Evolutionary conservation across 2,888 invertebrate genomes (phyloP).

Genomic region (Lypha dubia): DNA sequence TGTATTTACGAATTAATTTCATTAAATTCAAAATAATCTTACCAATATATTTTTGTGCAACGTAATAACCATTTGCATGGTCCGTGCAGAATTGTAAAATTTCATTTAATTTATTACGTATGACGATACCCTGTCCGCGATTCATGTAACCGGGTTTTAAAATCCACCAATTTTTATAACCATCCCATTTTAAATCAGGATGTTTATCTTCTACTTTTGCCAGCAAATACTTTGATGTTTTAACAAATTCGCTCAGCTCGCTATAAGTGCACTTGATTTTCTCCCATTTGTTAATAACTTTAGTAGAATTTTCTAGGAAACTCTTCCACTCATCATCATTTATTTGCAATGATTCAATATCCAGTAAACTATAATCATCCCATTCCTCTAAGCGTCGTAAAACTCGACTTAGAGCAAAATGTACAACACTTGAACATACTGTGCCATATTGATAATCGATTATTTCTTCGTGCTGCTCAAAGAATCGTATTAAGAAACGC

Average conservation of each 20-base stretch:
- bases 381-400: slow-evolving; percentile 76
- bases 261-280: slow-evolving; percentile 76
- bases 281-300: slow-evolving; percentile 79
- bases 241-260: slow-evolving; percentile 75
- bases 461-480: slow-evolving; percentile 71
- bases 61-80: slow-evolving; percentile 87
- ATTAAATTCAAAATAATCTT: slow-evolving; percentile 64
- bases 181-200: slow-evolving; percentile 89
- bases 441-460: slow-evolving; percentile 85
- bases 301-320: slow-evolving; percentile 77
- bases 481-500: slow-evolving; percentile 83
- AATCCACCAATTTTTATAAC: slow-evolving; percentile 94
- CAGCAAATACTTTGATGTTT: slow-evolving; percentile 85
- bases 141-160: slow-evolving; percentile 93
- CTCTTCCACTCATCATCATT: slow-evolving; percentile 68
- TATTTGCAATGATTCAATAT: slow-evolving; percentile 44
- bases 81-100: slow-evolving; percentile 87
- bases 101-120: slow-evolving; percentile 89
- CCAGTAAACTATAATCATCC: slow-evolving; percentile 66
- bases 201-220: slow-evolving; percentile 85
- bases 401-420: slow-evolving; percentile 76
- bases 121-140: slow-evolving; percentile 91
- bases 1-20: too few relatives aligned
- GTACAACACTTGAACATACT: slow-evolving; percentile 78
- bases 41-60: slow-evolving; percentile 96